A percentile compares a stretch with the other conserved stretches of the same genome.
Conservation (phyloP, 2,888 invertebrate genomes). For the Apamea crenata region DNA sequence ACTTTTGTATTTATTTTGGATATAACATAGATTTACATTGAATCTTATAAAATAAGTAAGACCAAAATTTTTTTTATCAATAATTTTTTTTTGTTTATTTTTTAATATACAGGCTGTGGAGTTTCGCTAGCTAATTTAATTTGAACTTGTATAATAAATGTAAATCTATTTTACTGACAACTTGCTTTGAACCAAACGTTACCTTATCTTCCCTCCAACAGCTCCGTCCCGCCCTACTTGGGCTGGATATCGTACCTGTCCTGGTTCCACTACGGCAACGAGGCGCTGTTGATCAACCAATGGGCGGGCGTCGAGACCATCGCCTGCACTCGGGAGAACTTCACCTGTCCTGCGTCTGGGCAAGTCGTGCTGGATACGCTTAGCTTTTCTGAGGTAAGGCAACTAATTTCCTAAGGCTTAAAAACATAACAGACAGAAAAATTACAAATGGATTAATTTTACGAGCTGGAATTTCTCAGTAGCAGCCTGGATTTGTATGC, state of each 20-base stretch:
- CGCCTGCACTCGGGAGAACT: constrained; percentile 93
- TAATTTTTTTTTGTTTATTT: not conserved
- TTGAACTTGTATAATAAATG: not conserved
- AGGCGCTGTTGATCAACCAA: constrained; percentile 96
- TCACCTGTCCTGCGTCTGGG: constrained; percentile 95
- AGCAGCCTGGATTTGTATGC: too few relatives aligned
- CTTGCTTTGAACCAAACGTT: not conserved
- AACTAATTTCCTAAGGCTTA: too few relatives aligned
- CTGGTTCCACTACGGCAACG: constrained; percentile 98
- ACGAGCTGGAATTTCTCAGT: too few relatives aligned
- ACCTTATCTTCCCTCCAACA: constrained; percentile 72
- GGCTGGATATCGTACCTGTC: constrained; percentile 96
- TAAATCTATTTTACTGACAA: not conserved
- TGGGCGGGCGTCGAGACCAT: constrained; percentile 95
- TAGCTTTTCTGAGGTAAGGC: constrained; percentile 93
- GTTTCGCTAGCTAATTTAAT: not conserved
- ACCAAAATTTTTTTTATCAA: not conserved
- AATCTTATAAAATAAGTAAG: too few relatives aligned
- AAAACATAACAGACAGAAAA: too few relatives aligned
- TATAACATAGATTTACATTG: too few relatives aligned
- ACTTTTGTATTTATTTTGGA: not conserved
- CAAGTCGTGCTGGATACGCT: constrained; percentile 94
- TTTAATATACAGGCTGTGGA: not conserved
- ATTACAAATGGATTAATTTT: too few relatives aligned
- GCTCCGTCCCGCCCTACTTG: constrained; percentile 95